These are phyloP conservation scores for Ctenomys sociabilis DNA, from an alignment of 2,113 vertebrate genomes.

Conservation along the genomic window DNA sequence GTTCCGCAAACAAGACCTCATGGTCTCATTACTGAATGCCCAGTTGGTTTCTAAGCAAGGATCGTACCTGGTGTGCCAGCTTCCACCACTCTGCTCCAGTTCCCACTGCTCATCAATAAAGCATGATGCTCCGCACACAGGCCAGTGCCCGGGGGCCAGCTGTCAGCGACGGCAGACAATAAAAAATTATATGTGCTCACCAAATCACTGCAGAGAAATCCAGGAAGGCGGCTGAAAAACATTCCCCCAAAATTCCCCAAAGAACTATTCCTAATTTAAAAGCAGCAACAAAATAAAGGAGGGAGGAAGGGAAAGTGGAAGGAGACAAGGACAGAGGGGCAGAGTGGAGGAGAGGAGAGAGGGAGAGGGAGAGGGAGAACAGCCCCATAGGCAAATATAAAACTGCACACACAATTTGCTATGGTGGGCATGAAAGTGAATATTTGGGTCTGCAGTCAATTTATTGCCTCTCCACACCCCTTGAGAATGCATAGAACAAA, in stretches of 20 bases:
- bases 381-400: neutral
- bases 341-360: neutral
- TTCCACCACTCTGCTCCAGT: constrained; percentile 32
- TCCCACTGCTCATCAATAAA: constrained; percentile 79
- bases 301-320: neutral
- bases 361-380: neutral
- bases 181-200: constrained; percentile 72
- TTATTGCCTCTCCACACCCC: neutral
- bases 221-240: constrained; percentile 3
- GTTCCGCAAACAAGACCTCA: constrained; percentile 28
- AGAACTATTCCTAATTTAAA: constrained; percentile 61
- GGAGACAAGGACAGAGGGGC: fast-evolving
- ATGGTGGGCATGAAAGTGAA: neutral
- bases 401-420: neutral
- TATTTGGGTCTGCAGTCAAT: neutral
- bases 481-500: neutral
- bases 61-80: constrained; percentile 59
- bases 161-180: constrained; percentile 68
- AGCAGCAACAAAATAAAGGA: neutral
- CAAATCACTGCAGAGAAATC: constrained; percentile 47
- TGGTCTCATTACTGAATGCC: constrained; percentile 71
- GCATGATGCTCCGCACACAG: constrained; percentile 56
- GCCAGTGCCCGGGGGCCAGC: constrained; percentile 61
- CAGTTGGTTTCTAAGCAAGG: constrained; percentile 72
- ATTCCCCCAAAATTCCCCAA: neutral